Conservation (phyloP, 2,888 invertebrate genomes). For the Artemia sp. region DNA sequence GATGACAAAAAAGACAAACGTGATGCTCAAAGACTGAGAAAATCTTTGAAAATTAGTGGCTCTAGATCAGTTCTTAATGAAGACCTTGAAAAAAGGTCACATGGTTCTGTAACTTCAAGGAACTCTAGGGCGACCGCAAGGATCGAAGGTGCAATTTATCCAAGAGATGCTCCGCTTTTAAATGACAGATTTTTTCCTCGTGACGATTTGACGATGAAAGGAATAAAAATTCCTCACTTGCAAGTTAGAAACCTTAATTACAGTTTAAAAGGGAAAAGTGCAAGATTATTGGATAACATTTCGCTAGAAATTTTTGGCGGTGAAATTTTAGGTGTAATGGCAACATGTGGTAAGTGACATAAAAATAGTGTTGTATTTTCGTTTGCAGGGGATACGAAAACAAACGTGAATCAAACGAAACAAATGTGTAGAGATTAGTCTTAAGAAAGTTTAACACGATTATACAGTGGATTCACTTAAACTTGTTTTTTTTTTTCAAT, state of each 20-base stretch:
- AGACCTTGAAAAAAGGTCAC: background rate
- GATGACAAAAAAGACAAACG: slow-evolving; percentile 30
- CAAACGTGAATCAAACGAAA: too few species aligned
- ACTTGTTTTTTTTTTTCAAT: too few species aligned
- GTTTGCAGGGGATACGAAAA: background rate
- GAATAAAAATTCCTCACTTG: slow-evolving; percentile 32
- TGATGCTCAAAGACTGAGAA: slow-evolving; percentile 13
- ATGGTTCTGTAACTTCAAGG: slow-evolving; percentile 1
- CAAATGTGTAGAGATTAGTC: too few species aligned
- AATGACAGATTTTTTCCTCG: slow-evolving; percentile 30
- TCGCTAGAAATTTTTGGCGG: slow-evolving; percentile 78
- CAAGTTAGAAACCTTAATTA: slow-evolving; percentile 43
- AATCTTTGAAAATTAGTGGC: background rate
- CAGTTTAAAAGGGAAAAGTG: slow-evolving; percentile 30
- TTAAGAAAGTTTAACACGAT: too few species aligned
- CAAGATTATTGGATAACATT: slow-evolving; percentile 48
- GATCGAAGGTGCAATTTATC: slow-evolving; percentile 24
- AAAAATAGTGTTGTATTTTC: background rate
- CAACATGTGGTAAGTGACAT: slow-evolving; percentile 42
- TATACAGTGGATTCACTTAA: too few species aligned
- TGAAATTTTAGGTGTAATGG: slow-evolving; percentile 74
- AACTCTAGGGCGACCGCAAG: slow-evolving; percentile 13
- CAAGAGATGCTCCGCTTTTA: slow-evolving; percentile 28
- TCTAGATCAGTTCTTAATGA: background rate
- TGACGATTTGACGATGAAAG: slow-evolving; percentile 26